Evolutionary conservation across 2,888 invertebrate species (phyloP).

Genomic region (Heliconius cydno): DNA sequence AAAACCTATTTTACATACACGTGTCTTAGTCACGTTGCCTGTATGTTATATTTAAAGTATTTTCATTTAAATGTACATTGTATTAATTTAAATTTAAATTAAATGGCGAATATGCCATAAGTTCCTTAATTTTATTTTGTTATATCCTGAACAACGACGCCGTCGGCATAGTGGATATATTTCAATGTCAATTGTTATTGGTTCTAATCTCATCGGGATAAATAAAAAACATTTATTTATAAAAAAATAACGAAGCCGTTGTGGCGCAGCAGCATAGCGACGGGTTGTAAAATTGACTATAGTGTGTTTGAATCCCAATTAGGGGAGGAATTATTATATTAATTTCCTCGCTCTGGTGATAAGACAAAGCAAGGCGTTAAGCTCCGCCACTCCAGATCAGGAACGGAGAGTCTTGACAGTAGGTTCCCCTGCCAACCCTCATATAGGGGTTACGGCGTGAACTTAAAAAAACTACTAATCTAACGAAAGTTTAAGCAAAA

Average conservation of each 20-base stretch:
- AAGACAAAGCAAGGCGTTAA: neutral
- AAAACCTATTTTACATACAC: constrained; percentile 13
- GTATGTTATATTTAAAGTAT: neutral
- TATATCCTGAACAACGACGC: neutral
- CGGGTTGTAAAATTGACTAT: neutral
- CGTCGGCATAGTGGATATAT: neutral
- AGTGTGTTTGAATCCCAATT: neutral
- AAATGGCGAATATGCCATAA: too few species aligned
- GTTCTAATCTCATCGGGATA: neutral
- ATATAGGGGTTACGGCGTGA: too few species aligned
- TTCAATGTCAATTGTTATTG: neutral
- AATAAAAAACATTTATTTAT: too few species aligned
- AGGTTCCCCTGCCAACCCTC: too few species aligned
- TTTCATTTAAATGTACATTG: neutral
- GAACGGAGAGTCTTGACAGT: too few species aligned
- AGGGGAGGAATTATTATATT: neutral
- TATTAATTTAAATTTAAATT: neutral
- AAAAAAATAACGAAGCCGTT: neutral
- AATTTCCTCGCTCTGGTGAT: neutral
- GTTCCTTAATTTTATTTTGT: too few species aligned
- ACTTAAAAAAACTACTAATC: too few species aligned
- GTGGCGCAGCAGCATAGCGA: neutral
- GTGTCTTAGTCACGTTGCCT: constrained; percentile 4
- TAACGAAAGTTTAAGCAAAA: neutral
- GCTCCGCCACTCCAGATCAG: neutral